Evolutionary conservation across 2,113 vertebrate species (phyloP).

Genomic region (Egretta garzetta): DNA sequence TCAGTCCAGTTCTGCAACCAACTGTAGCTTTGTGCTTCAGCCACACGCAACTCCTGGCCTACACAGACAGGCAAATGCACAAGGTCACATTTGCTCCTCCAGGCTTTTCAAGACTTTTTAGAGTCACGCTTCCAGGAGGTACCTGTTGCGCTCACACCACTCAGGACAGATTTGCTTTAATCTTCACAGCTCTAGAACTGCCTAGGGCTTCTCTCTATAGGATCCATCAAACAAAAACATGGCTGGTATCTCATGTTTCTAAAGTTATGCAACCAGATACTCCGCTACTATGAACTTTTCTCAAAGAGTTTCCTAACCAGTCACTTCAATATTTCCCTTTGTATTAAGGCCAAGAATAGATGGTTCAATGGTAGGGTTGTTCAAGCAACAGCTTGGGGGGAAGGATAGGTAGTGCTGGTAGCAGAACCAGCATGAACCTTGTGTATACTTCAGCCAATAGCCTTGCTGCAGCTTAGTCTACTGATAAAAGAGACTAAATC

Average conservation of each 20-base stretch:
- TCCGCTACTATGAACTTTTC: background rate
- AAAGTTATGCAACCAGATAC: background rate
- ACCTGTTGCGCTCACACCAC: background rate
- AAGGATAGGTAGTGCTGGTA: background rate
- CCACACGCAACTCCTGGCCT: background rate
- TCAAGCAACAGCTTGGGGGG: background rate
- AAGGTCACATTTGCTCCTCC: background rate
- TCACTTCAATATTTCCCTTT: background rate
- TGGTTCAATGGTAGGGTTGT: background rate
- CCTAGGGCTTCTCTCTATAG: background rate
- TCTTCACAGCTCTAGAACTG: background rate
- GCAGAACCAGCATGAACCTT: background rate
- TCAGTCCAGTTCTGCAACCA: background rate
- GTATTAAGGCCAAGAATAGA: background rate
- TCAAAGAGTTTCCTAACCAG: background rate
- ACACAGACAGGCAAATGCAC: rapidly evolving
- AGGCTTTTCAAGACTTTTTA: background rate
- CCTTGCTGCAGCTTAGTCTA: background rate
- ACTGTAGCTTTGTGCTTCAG: background rate
- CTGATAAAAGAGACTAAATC: background rate
- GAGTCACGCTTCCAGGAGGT: background rate
- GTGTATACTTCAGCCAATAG: background rate
- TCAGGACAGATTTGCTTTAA: background rate
- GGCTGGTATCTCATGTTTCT: background rate
- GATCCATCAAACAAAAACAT: background rate